Conservation (phyloP, 1,140 invertebrate genomes). For the Tetramorium alpestre region DNA sequence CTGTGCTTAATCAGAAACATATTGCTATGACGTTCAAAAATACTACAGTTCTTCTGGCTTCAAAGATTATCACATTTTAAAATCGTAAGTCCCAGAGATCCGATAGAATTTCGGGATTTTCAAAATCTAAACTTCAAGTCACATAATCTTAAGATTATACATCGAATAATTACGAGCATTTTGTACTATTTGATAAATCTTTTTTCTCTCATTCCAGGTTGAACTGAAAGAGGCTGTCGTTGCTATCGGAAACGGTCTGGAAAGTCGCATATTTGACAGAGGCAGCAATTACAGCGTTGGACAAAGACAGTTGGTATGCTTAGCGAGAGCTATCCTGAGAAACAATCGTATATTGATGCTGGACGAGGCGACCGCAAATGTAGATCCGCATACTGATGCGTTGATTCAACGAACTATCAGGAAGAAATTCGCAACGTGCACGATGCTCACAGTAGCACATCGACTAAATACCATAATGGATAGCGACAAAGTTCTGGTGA, state of each 20-base stretch:
- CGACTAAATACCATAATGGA: too few relatives aligned
- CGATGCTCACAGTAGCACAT: constrained; percentile 64
- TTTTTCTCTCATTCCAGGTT: constrained; percentile 75
- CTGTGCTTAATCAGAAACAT: not conserved
- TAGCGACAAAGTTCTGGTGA: too few relatives aligned
- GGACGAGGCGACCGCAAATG: constrained; percentile 93
- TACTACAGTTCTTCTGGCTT: not conserved
- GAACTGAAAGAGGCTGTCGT: constrained; percentile 83
- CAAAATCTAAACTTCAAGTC: not conserved
- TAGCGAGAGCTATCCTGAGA: constrained; percentile 89
- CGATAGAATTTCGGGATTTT: not conserved
- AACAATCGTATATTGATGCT: constrained; percentile 89
- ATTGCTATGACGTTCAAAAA: not conserved
- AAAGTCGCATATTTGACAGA: constrained; percentile 87
- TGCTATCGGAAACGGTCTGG: constrained; percentile 82
- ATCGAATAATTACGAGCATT: not conserved
- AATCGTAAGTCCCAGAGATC: not conserved
- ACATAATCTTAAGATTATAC: not conserved
- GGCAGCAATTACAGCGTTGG: constrained; percentile 90
- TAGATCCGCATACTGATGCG: constrained; percentile 88
- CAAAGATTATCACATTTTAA: not conserved
- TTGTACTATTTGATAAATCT: not conserved
- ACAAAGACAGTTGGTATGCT: constrained; percentile 90
- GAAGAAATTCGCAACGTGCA: constrained; percentile 85
- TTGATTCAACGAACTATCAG: constrained; percentile 86